phyloP scores from a whole-genome alignment of 2,113 vertebrate genomes.

The Calcarius ornatus region DNA sequence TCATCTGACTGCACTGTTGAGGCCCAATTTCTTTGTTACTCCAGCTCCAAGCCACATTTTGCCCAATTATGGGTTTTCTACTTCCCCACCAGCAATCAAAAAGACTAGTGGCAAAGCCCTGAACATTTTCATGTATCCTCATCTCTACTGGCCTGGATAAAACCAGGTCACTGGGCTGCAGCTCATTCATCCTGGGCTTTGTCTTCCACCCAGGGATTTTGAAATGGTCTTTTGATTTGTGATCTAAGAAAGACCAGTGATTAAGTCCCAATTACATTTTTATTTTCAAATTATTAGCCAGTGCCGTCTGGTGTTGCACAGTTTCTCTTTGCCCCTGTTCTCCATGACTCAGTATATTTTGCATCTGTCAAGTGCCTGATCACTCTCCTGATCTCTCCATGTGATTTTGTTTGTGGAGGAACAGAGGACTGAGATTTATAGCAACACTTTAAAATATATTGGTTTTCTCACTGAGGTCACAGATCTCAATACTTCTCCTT shows the following conservation, averaged over 20 bases:
- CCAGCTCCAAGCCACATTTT: neutral
- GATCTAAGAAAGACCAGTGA: neutral
- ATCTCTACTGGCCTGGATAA: neutral
- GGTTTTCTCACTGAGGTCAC: neutral
- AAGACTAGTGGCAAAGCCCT: neutral
- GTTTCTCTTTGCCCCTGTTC: neutral
- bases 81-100: neutral
- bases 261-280: neutral
- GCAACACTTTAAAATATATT: neutral
- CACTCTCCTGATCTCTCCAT: neutral
- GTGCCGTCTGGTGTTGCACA: neutral
- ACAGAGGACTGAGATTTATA: neutral
- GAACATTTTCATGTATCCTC: neutral
- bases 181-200: rapidly evolving
- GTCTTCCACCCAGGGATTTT: neutral
- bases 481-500: neutral
- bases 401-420: neutral
- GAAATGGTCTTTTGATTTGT: neutral
- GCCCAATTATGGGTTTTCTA: neutral
- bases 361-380: neutral
- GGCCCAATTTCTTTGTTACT: neutral
- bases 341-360: neutral
- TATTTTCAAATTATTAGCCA: neutral
- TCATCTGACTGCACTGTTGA: neutral
- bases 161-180: neutral